Conservation (phyloP, 2,888 invertebrate species). For the Polyommatus iphigenia region DNA sequence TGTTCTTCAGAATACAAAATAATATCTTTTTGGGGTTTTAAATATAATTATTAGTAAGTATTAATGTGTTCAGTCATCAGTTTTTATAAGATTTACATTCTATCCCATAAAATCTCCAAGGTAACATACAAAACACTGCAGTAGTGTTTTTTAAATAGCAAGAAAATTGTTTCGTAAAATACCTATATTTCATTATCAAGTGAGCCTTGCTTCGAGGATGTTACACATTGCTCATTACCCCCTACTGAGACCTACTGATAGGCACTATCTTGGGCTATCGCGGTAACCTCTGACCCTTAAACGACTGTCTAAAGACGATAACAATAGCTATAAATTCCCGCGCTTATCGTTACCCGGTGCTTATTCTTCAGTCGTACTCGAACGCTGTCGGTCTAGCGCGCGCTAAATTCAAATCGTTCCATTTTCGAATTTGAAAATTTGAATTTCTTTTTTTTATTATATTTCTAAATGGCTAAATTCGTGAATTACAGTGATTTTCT, state of each 20-base stretch:
- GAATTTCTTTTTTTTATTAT: constrained; percentile 39
- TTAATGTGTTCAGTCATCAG: too few species aligned
- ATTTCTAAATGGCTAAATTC: constrained; percentile 72
- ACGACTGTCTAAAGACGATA: constrained; percentile 62
- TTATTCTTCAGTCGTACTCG: constrained; percentile 49
- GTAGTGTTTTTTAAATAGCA: neutral
- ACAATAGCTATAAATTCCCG: constrained; percentile 63
- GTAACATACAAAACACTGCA: too few species aligned
- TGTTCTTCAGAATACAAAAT: too few species aligned
- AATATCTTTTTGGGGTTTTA: too few species aligned
- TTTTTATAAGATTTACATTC: too few species aligned
- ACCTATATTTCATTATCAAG: constrained; percentile 15
- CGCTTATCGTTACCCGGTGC: constrained; percentile 44
- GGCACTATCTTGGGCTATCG: constrained; percentile 58
- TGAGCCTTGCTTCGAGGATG: constrained; percentile 23
- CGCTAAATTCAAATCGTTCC: neutral
- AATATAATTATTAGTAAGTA: too few species aligned
- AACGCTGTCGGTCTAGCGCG: constrained; percentile 1
- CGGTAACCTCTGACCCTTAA: constrained; percentile 59
- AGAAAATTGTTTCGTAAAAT: neutral
- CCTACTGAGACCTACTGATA: constrained; percentile 69
- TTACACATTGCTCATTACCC: constrained; percentile 61
- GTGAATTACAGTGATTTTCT: constrained; percentile 65
- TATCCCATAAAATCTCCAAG: too few species aligned
- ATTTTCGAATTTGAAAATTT: constrained; percentile 38